Evolutionary conservation across 2,888 invertebrate genomes (phyloP), one percentile per base, ranked within the genome.

Genomic region (Noctua comes): DNA sequence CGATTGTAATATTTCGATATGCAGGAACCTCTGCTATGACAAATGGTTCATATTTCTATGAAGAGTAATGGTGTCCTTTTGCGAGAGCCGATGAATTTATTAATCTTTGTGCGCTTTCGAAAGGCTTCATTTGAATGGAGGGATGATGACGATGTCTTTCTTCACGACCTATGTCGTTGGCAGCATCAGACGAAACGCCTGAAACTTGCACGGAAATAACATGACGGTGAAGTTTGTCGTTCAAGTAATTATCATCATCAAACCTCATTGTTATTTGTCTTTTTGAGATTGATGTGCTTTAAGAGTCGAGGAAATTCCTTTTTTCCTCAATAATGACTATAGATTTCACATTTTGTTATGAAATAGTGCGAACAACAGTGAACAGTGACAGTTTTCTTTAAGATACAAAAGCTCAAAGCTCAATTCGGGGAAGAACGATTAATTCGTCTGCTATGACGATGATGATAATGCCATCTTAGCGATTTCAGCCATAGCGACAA

Each of bases 1-100:
- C 79, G 78, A 83, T 86, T 84, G 82, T 85, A 79, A 81, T 76
- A 80, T 88, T 84, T 81, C 76, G 82, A 81, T 86, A 79, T 80
- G 76, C 83, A 80, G 74, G 79, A 85, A 82, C 73, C 70, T 87
- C 69, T 72, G 69, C 75, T 86, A 77, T 87, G 83, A 84, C 85
- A 85, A 86, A 86, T 85, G 87, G 69, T 77, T 77, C 59, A 74
- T 83, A 79, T 82, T 85, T 77, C 74, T 75, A 66, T 76, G 71
- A 51, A 73, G 85, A 86, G 54, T 64, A 65, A 85, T 80, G 75
- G 57, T 68, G 68, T 83, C 68, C 79, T 76, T 73, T 76, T 48
- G 80, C 64, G 36, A 65, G 68, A 59, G 54, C 73, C 62, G 73
- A 69, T 73, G 46, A 59, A 64, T 68, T 81, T 64, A 68, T 64